Conservation (phyloP, 2,888 invertebrate genomes). For the Stictocephala bisonia region DNA sequence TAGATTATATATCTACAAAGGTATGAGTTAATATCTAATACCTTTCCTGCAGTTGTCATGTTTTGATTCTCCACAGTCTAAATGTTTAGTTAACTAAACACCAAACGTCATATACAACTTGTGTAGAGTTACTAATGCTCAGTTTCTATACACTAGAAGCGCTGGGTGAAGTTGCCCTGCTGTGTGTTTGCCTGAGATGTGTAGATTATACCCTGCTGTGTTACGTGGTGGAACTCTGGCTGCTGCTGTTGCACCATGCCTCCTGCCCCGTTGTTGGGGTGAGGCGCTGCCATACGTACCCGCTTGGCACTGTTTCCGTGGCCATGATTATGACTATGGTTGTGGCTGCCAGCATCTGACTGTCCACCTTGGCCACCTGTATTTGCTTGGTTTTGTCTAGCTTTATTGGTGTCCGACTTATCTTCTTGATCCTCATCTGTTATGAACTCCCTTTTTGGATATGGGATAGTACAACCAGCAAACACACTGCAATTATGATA, state of each 20-base stretch:
- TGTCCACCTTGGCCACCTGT: conserved; percentile 59
- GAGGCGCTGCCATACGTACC: conserved; percentile 73
- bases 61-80: no score
- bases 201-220: conserved; percentile 56
- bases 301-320: conserved; percentile 73
- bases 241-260: conserved; percentile 56
- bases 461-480: conserved; percentile 95
- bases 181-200: conserved; percentile 57
- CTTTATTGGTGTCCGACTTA: conserved; percentile 74
- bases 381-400: conserved; percentile 57
- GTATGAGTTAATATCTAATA: no score
- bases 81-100: no score
- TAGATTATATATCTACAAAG: no score
- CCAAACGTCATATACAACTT: no score
- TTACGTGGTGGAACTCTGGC: conserved; percentile 62
- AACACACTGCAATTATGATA: conserved; percentile 84
- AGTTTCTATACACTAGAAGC: conserved; percentile 44
- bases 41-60: no score
- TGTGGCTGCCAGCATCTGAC: conserved; percentile 60
- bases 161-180: conserved; percentile 51
- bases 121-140: neutral
- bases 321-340: conserved; percentile 65
- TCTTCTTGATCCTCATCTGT: conserved; percentile 98
- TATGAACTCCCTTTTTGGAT: conserved; percentile 97
- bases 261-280: conserved; percentile 55